Conservation (phyloP, 2,888 invertebrate genomes). For the Apodemia duryi region DNA sequence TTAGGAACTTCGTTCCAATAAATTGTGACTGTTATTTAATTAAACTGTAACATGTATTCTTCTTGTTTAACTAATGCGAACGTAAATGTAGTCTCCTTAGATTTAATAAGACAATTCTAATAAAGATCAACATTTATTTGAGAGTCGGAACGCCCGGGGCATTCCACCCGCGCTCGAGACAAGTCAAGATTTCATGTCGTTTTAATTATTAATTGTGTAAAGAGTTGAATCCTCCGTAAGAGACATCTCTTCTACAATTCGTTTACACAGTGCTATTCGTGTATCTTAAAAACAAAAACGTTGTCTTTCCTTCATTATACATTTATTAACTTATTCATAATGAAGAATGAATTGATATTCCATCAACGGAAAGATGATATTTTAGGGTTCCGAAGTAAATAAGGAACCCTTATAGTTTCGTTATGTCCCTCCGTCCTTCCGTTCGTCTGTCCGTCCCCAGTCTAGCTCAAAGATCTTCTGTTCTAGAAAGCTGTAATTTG, state of each 20-base stretch:
- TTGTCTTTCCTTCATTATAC: constrained; percentile 20
- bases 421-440: too few species aligned
- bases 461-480: too few species aligned
- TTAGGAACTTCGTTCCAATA: neutral
- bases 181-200: constrained; percentile 57
- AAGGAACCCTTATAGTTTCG: too few species aligned
- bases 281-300: constrained; percentile 25
- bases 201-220: constrained; percentile 73
- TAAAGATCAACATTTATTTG: constrained; percentile 60
- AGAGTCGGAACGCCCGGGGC: constrained; percentile 41
- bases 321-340: constrained; percentile 17
- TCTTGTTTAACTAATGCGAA: constrained; percentile 60
- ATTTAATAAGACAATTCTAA: constrained; percentile 57
- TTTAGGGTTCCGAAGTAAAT: too few species aligned
- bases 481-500: too few species aligned
- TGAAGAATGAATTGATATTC: too few species aligned
- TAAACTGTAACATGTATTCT: constrained; percentile 37
- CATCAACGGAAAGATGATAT: too few species aligned
- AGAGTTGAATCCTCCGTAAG: constrained; percentile 50
- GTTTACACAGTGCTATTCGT: constrained; percentile 30
- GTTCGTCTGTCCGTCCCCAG: too few species aligned
- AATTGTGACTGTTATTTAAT: neutral
- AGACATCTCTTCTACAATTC: constrained; percentile 46
- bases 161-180: constrained; percentile 34
- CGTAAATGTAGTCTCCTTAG: constrained; percentile 30